Base-by-base conservation (phyloP, 1,140 invertebrate genomes). In the Aphelenchoides fujianensis region DNA sequence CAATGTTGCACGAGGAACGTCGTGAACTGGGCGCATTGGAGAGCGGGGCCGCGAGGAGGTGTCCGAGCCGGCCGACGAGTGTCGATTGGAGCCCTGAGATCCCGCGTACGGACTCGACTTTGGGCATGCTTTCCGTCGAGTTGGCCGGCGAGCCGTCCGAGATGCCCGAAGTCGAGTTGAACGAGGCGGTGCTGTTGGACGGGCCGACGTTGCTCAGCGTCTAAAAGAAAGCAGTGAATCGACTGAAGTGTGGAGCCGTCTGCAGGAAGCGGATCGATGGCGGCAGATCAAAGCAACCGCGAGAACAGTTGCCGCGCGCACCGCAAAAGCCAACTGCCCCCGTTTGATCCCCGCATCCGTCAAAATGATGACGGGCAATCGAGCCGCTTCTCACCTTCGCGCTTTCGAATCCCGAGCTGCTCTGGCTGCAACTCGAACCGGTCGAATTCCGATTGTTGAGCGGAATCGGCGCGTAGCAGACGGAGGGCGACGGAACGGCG, bases 1-100 rank as follows among this genome's bases (percentile, higher is more conserved):
- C 84, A 71, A 90, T 88, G 37, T 78, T 80, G n/a, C 19, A 19
- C 55, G 55, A n/a, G 55, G 34, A 7, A 5, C 19, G 55, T 7
- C 7, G 5, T 19, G 5, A 59, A 7, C 5, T 59, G 55, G 12
- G 55, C 5, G 23, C 55, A 59, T 19, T 59, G 55, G n/a, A 59
- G 55, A 59, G 5, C 55, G 55, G 12, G 55, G 55, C 23, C 55
- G 5, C 12, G 55, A 59, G 34, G 55, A 59, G 7, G 5, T 19
- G 34, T 59, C 55, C 34, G 55, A 59, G 7, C 5, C 55, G 55
- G 55, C 55, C 5, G 55, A 59, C 55, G 55, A 59, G 23, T 59
- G 55, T 59, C 55, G 5, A 59, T 59, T 5, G 7, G 55, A 59
- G 7, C 5, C 28, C 23, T 5, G 55, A 5, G 55, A 59, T 16